Evolutionary conservation across 2,113 vertebrate genomes (phyloP), one percentile per base, ranked within the genome.

Genomic region (Telmatochromis bifrenatus): DNA sequence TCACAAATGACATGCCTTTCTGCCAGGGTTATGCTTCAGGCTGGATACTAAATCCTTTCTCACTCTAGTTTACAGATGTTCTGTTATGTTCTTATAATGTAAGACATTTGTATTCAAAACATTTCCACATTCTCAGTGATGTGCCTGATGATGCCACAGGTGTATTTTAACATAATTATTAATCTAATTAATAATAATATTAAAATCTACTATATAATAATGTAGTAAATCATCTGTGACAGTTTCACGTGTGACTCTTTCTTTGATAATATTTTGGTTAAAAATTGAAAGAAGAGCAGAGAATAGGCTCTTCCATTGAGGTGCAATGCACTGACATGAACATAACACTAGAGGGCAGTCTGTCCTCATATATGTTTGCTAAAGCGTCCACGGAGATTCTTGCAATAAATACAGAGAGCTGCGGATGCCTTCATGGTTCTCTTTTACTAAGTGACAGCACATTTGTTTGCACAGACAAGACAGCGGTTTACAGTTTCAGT

Each of bases 301-400:
- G 21, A 73, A 17, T 15, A 45, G 39, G 39, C 39, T 45, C 14
- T 45, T 28, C 21, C 23, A 47, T 4, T 75, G 14, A 11, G 15
- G 15, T 49, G 14, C 45, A 70, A 42, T 42, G 87, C 6, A 85
- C 4, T 17, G 11, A 82, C 81, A 6, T n/a, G 2, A 77, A 12
- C 2, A 1, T 35, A 75, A 2, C 93, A 87, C 90, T 79, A 91
- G 93, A 87, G 86, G 1, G 84, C 89, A 83, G 84, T 7, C 31
- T 68, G n/a, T 1, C 23, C 83, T 45, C 80, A 68, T 35, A 80
- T 19, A 58, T 19, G 28, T 9, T 21, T 5, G 5, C 9, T 42
- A 15, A 4, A 7, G 2, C 3, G 0, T 19, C 19, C 4, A 4
- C 13, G 0, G 10, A 2, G 39, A 28, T 45, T 47, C 65, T 39